Percentiles rank a stretch among this genome's conserved stretches.
These are phyloP conservation scores for Canis aureus DNA, from an alignment of 2,113 vertebrate genomes.

Conservation along the genomic window DNA sequence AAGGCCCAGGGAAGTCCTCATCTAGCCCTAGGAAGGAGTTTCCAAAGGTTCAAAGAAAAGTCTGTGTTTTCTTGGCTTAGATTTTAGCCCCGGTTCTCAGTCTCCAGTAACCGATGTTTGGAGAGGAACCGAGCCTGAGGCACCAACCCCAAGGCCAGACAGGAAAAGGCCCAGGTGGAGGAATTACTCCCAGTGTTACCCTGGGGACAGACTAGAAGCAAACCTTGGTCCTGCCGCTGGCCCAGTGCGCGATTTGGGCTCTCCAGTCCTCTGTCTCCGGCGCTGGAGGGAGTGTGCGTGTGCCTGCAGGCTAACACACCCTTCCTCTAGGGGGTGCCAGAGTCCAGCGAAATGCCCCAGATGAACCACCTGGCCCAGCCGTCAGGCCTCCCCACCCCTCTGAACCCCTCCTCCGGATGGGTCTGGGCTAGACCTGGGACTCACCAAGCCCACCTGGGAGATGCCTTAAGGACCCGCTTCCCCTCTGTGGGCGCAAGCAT, in stretches of 20 bases:
- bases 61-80: slow-evolving; percentile 44
- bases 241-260: neutral
- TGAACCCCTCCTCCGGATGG: neutral
- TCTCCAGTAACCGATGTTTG: neutral
- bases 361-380: neutral
- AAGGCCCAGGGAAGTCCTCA: neutral
- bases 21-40: neutral
- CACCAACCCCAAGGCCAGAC: neutral
- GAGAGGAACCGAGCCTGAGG: neutral
- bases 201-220: neutral
- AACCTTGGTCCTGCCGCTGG: neutral
- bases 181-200: neutral
- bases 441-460: neutral
- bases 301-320: neutral
- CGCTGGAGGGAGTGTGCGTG: neutral
- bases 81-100: slow-evolving; percentile 21
- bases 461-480: neutral
- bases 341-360: neutral
- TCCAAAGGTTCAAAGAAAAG: slow-evolving; percentile 21
- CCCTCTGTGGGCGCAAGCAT: neutral
- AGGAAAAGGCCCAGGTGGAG: neutral
- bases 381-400: fast-evolving
- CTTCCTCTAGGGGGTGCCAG: neutral
- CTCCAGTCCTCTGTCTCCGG: neutral
- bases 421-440: neutral